These are phyloP conservation scores for Corbicula japonica DNA, from an alignment of 2,888 invertebrate species.

Conservation along the genomic window DNA sequence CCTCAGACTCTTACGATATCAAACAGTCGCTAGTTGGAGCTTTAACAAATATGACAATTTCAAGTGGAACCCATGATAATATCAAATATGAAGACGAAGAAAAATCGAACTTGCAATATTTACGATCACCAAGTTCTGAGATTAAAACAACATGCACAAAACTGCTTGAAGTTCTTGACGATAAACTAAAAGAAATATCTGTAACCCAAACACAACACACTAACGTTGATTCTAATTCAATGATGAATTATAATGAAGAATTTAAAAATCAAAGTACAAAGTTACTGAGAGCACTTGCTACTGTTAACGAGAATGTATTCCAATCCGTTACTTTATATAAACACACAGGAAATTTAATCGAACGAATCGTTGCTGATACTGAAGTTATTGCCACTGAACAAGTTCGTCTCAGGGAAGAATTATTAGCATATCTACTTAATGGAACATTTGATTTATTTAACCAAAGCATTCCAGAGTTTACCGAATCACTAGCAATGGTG, in stretches of 20 bases:
- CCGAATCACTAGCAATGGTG: constrained; percentile 30
- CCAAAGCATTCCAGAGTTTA: constrained; percentile 40
- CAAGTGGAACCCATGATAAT: constrained; percentile 17
- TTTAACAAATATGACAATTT: constrained; percentile 32
- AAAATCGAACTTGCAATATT: constrained; percentile 31
- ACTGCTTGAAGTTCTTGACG: constrained; percentile 54
- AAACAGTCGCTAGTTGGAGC: constrained; percentile 25
- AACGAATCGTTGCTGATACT: constrained; percentile 75
- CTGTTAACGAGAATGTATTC: constrained; percentile 75
- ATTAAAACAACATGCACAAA: constrained; percentile 52
- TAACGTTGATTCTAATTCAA: constrained; percentile 23
- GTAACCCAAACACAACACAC: constrained; percentile 20
- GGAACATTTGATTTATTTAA: constrained; percentile 57
- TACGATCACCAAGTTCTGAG: constrained; percentile 18
- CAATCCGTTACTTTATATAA: constrained; percentile 76
- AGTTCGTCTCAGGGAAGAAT: constrained; percentile 67
- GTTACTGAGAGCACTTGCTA: constrained; percentile 68
- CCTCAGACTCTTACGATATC: constrained; percentile 42
- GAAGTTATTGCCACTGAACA: constrained; percentile 75
- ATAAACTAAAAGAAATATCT: constrained; percentile 51
- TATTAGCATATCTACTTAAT: constrained; percentile 62
- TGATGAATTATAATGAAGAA: constrained; percentile 35
- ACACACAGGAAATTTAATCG: constrained; percentile 73
- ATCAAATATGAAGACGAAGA: constrained; percentile 12
- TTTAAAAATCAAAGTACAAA: constrained; percentile 62